A percentile compares a stretch with the other conserved stretches of the same genome.
These are phyloP conservation scores for Bostrychus sinensis DNA, from an alignment of 2,113 vertebrate species.

Conservation along the genomic window DNA sequence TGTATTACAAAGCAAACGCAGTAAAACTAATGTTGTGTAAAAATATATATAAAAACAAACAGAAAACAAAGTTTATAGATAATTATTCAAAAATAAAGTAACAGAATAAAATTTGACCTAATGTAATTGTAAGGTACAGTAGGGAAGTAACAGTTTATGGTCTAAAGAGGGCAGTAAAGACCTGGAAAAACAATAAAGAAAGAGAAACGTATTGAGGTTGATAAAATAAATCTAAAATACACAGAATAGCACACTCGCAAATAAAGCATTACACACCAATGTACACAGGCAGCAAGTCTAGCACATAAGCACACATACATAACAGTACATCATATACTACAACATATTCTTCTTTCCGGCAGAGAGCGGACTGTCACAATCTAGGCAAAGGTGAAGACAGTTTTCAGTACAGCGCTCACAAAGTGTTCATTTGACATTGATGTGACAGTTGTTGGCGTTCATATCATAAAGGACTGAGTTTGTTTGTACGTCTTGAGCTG, in stretches of 20 bases:
- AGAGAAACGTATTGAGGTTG: neutral
- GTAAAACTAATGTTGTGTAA: conserved; percentile 3
- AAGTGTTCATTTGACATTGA: neutral
- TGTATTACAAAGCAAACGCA: neutral
- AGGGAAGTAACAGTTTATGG: neutral
- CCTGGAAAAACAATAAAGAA: neutral
- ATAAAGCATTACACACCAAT: neutral
- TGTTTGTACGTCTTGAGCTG: conserved; percentile 91
- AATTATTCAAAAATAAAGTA: conserved; percentile 19
- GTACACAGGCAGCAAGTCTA: neutral
- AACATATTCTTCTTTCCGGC: conserved; percentile 3
- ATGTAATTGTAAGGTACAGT: neutral
- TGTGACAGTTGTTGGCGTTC: conserved; percentile 56
- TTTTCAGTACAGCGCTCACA: neutral
- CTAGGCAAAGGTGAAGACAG: neutral
- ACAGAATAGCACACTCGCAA: conserved; percentile 7
- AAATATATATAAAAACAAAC: conserved; percentile 24
- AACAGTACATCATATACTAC: neutral
- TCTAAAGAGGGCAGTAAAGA: conserved; percentile 19
- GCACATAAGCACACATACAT: conserved; percentile 7
- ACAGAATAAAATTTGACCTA: conserved; percentile 6
- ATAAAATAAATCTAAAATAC: conserved; percentile 7
- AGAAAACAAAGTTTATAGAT: conserved; percentile 8
- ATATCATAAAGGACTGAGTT: conserved; percentile 94
- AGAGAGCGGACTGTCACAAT: neutral